phyloP scores from a whole-genome alignment of 2,888 invertebrate species.

The Philhelius pedissequus region DNA sequence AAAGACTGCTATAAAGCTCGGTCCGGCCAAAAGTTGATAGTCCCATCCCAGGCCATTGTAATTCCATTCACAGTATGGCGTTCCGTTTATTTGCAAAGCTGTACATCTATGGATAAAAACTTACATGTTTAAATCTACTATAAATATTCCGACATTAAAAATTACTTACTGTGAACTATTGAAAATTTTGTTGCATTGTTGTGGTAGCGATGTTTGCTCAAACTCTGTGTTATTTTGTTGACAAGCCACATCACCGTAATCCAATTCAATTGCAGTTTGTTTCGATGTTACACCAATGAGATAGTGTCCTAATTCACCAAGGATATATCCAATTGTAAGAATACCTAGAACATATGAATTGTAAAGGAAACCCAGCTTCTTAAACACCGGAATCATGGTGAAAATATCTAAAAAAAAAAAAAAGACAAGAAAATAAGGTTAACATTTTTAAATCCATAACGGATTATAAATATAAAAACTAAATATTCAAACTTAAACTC shows the following conservation, averaged over 20 bases:
- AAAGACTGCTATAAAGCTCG: constrained; percentile 94
- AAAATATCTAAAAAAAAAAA: constrained; percentile 4
- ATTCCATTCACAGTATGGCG: constrained; percentile 92
- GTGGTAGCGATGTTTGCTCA: constrained; percentile 80
- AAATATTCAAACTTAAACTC: no score
- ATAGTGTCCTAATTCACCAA: constrained; percentile 93
- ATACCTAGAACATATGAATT: constrained; percentile 89
- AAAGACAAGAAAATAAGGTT: neutral
- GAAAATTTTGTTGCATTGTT: constrained; percentile 79
- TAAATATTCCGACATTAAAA: neutral
- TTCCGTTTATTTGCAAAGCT: constrained; percentile 84
- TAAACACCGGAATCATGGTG: constrained; percentile 74
- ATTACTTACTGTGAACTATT: constrained; percentile 53
- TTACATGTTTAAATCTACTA: neutral
- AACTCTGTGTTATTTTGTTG: constrained; percentile 85
- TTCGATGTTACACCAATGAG: constrained; percentile 93
- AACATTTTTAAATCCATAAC: neutral
- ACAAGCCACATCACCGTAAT: constrained; percentile 92
- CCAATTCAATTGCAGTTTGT: constrained; percentile 90
- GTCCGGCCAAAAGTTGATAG: constrained; percentile 95
- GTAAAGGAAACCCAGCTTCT: constrained; percentile 85
- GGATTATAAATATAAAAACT: neutral
- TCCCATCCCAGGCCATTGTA: constrained; percentile 95
- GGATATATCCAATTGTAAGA: constrained; percentile 89
- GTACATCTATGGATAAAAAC: constrained; percentile 81